These are phyloP conservation scores for Cricetomys ansorgei DNA, from an alignment of 2,113 vertebrate species.

Conservation along the genomic window DNA sequence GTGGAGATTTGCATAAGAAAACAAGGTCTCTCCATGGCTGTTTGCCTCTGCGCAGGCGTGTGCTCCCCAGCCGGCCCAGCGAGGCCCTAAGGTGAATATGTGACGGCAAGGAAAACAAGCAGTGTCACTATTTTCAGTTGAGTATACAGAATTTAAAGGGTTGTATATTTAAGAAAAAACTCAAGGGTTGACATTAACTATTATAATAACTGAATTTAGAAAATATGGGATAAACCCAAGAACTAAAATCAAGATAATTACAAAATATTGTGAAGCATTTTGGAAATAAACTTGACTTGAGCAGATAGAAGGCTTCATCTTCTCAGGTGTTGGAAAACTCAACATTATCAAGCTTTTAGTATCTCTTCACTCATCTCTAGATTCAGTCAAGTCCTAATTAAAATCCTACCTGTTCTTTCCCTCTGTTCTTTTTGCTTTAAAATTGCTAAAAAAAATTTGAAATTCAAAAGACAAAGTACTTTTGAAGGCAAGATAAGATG, in stretches of 20 bases:
- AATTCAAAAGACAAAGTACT: not conserved
- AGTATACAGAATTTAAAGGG: not conserved
- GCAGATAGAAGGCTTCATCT: not conserved
- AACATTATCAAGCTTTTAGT: not conserved
- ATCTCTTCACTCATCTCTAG: not conserved
- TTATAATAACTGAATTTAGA: slow-evolving; percentile 15
- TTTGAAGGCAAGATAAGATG: not conserved
- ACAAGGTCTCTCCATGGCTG: not conserved
- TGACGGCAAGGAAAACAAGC: slow-evolving; percentile 10
- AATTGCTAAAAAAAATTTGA: slow-evolving; percentile 19
- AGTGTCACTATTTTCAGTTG: not conserved
- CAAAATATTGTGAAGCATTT: slow-evolving; percentile 15
- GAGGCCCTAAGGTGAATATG: not conserved
- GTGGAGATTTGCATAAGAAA: slow-evolving; percentile 16
- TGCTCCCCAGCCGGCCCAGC: not conserved
- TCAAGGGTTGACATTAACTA: not conserved
- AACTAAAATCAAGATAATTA: slow-evolving; percentile 8
- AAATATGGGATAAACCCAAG: slow-evolving; percentile 19
- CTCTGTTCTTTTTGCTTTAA: not conserved
- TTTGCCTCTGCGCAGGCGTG: not conserved
- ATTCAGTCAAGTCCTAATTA: not conserved
- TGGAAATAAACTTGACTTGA: not conserved
- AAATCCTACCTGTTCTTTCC: not conserved
- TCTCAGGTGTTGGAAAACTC: not conserved
- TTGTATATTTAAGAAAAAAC: slow-evolving; percentile 28